Evolutionary conservation across 2,888 invertebrate genomes (phyloP).

Genomic region (Apotomis capreana): DNA sequence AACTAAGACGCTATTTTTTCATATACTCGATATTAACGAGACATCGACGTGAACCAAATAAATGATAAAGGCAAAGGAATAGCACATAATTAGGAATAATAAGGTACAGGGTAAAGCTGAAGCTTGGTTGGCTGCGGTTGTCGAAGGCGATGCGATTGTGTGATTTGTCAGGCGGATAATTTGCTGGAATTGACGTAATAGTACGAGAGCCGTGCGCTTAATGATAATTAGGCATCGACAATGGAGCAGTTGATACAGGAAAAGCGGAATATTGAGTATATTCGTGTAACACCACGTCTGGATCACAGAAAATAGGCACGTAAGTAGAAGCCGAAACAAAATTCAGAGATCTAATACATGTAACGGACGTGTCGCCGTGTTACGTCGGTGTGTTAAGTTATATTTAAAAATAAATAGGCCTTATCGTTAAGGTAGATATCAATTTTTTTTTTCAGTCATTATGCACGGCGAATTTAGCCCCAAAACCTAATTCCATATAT

Average conservation of each 20-base stretch:
- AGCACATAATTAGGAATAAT: conserved; percentile 72
- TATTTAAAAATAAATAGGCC: no score
- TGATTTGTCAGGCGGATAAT: conserved; percentile 5
- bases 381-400: no score
- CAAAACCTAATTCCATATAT: no score
- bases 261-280: background rate
- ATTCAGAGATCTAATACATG: no score
- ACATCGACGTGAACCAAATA: conserved; percentile 59
- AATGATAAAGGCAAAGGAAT: conserved; percentile 63
- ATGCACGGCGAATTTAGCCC: no score
- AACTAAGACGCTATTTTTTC: conserved; percentile 50
- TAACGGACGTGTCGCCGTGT: no score
- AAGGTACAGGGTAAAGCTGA: conserved; percentile 57
- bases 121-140: background rate
- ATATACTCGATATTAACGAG: conserved; percentile 53
- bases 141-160: background rate
- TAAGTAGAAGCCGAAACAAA: no score
- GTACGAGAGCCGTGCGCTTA: background rate
- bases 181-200: background rate
- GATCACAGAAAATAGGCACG: no score
- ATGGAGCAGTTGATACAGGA: background rate
- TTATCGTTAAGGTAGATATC: no score
- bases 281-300: no score
- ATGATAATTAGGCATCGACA: background rate
- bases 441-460: no score